A percentile compares a stretch with the other conserved stretches of the same genome.
These are phyloP conservation scores for Fragum whitleyi DNA, from an alignment of 2,888 invertebrate species.

Conservation along the genomic window DNA sequence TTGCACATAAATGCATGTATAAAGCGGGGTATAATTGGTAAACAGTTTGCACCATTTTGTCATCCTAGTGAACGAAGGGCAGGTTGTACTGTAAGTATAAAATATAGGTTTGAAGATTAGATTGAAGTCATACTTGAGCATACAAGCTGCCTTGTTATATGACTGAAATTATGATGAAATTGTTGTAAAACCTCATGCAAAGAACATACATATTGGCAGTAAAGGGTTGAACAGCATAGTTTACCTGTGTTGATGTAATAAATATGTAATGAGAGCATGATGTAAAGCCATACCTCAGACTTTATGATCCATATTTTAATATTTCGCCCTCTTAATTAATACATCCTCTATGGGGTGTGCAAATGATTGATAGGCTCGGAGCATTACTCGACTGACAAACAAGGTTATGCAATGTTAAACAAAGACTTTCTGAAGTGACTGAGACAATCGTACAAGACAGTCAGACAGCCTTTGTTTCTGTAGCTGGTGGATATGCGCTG, in stretches of 20 bases:
- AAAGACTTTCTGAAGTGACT: background rate
- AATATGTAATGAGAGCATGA: constrained; percentile 4
- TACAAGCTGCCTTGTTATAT: too few species aligned
- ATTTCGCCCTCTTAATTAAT: constrained; percentile 4
- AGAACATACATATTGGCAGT: too few species aligned
- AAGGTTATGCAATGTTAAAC: constrained; percentile 4
- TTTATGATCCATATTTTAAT: constrained; percentile 4
- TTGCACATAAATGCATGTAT: too few species aligned
- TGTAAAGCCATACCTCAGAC: background rate
- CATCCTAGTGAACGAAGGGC: too few species aligned
- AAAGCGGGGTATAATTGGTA: too few species aligned
- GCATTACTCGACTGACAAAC: background rate
- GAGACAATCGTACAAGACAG: background rate
- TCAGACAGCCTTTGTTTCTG: background rate
- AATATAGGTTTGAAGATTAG: too few species aligned
- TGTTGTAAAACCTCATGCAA: too few species aligned
- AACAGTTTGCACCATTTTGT: too few species aligned
- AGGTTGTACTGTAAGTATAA: too few species aligned
- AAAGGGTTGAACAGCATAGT: background rate
- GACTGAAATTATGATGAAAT: too few species aligned
- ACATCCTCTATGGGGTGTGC: background rate
- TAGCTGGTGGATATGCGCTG: too few species aligned
- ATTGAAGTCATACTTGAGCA: too few species aligned
- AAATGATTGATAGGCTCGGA: background rate
- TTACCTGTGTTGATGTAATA: constrained; percentile 4